Percentiles rank a stretch among this genome's conserved stretches.
Evolutionary conservation across 2,113 vertebrate species (phyloP).

Genomic region (Aviceda subcristata): DNA sequence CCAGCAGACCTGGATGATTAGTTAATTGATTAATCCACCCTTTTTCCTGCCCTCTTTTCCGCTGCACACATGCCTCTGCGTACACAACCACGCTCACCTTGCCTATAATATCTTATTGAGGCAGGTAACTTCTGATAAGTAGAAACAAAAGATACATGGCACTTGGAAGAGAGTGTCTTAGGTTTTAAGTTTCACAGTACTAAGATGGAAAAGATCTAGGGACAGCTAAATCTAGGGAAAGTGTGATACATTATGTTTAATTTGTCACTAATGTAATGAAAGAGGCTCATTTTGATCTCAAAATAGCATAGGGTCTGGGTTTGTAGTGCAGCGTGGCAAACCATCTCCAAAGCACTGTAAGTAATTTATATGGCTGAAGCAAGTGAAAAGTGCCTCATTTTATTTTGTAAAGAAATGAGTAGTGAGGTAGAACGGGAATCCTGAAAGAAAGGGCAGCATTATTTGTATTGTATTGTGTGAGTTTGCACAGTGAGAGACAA

Average conservation of each 20-base stretch:
- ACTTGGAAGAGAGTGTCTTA: neutral
- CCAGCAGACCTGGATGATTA: neutral
- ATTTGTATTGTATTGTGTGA: conserved; percentile 60
- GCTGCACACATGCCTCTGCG: neutral
- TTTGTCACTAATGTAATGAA: neutral
- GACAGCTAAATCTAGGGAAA: neutral
- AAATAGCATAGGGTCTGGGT: neutral
- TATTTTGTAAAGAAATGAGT: conserved; percentile 47
- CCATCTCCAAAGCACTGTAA: neutral
- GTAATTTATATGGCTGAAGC: conserved; percentile 26
- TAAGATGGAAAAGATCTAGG: neutral
- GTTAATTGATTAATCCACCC: neutral
- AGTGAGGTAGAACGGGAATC: conserved; percentile 38
- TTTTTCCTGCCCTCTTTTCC: neutral
- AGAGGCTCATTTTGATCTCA: neutral
- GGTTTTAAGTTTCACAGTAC: neutral
- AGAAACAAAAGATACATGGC: neutral
- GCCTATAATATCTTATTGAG: neutral
- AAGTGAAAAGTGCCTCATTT: conserved; percentile 38
- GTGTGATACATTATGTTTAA: neutral
- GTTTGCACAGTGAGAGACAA: conserved; percentile 45
- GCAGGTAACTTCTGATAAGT: neutral
- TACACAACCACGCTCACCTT: neutral
- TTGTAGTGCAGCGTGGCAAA: neutral
- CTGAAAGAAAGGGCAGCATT: conserved; percentile 58